Evolutionary conservation across 2,888 invertebrate species (phyloP), one percentile per base, ranked within the genome.

Genomic region (Cerceris rybyensis): DNA sequence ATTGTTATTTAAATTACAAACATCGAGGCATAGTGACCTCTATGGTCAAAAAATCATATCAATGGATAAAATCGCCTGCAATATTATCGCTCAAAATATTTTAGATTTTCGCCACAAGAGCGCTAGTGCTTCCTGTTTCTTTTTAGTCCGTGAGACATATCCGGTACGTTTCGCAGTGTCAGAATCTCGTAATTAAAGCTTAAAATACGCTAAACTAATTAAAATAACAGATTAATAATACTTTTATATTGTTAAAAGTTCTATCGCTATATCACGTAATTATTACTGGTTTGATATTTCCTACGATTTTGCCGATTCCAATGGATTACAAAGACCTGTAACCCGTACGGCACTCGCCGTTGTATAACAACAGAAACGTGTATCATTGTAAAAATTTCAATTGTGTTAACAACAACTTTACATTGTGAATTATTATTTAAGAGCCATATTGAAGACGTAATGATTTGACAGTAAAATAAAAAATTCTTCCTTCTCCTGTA

Each of bases 71-170:
- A 55, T 17, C 49, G 42, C 6, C 7, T 13, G 0, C 65, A n/a
- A 55, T 5, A n/a, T 63, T 61, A 69, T 58, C 52, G 8, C 8
- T 5, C 9, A 11, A 0, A 14, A 16, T 8, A 9, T 42, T 66
- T 69, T 9, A 43, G 11, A 17, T 7, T 7, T 49, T 50, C 57
- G 14, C 65, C 80, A 63, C 46, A 50, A 67, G 82, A 46, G 75
- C 81, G 75, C 65, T 57, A 60, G 61, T 57, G 66, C 72, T 86
- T 90, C 86, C 86, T 88, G 85, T 82, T 87, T 88, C 90, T 90
- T 90, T 28, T 90, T 83, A 85, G 84, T 83, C 77, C 83, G 81
- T 69, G 87, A 73, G 86, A 85, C 61, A 87, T 82, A 83, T 89
- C 86, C 83, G 89, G 90, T 90, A 88, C 70, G 89, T 87, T 83